Base-by-base conservation (phyloP, 1,140 invertebrate species). In the Apis florea region DNA sequence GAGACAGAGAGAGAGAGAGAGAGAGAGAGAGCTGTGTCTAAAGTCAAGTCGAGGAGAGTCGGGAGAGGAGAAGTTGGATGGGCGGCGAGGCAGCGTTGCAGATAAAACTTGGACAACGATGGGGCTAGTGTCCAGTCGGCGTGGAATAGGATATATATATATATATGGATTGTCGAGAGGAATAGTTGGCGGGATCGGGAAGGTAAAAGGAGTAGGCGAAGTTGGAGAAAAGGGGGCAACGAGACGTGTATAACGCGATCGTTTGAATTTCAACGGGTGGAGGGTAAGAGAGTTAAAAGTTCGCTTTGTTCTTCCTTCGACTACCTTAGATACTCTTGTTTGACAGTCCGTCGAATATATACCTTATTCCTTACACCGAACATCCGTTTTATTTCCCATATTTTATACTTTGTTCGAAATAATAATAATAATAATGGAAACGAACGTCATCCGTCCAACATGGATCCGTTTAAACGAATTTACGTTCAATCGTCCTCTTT, bases 191-290 rank as follows among this genome's bases (percentile, higher is more conserved):
- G 31, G 51, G 71, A 21, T 47, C 64, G 21, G 21, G 8, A 67
- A 67, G 21, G 4, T n/a, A 12, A 0, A 47, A 12, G 64, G 6
- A 19, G 63, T 0, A 40, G 17, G n/a, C 40, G 13, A n/a, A 54
- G 21, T 19, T 12, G 1, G 63, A 58, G 49, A 51, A 40, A 21
- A 19, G 51, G 53, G 31, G 51, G 21, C 58, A 64, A 51, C 72
- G 63, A 68, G 58, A 77, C 72, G 64, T 61, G 64, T 61, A 40
- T 61, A 72, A 79, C 84, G 31, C 17, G 26, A 83, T 81, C 78
- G 79, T 82, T 86, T 81, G 85, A 86, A 81, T 85, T 83, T 88
- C 53, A 59, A 61, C 19, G 19, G 19, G 12, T n/a, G 53, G 4
- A 3, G 13, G 21, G 40, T 5, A 8, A 8, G 70, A 70, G 47